Base-by-base conservation (phyloP, 1,140 invertebrate genomes). In the Uloborus diversus region DNA sequence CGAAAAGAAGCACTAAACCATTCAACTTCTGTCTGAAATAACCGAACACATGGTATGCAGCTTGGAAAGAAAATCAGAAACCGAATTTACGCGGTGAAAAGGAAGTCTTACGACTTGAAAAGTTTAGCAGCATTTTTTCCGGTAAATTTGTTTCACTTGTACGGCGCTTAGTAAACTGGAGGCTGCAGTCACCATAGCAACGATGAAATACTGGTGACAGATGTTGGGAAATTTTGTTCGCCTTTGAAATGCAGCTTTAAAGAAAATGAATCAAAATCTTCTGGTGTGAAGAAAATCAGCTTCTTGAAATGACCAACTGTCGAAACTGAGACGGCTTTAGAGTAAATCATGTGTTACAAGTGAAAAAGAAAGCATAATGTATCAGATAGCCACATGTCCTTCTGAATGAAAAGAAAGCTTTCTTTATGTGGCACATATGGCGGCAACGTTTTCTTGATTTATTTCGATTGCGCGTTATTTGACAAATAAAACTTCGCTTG, bases 41-140 rank as follows among this genome's bases (percentile, higher is more conserved):
- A 68, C 64, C 37, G 17, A 42, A 17, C 17, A 17, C 37, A 30
- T 49, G 20, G 64, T 42, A 68, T 25, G 64, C 64, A 25, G 64
- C 51, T 68, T 49, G 64, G 20, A 68, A 68, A 68, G 64, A 68
- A 68, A 68, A 68, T 68, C 64, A 42, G 32, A 68, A 49, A 68
- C 42, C 64, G 42, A 68, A 42, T 42, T 42, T 42, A 9, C 17
- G 37, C 42, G 23, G 64, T 68, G 64, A 68, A 68, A 65, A 68
- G 64, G 64, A 51, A 68, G 47, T 68, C 64, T 68, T 68, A 68
- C 25, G 47, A 28, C 64, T 51, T 68, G 64, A 68, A 51, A 68
- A 68, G 64, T 68, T 68, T 68, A 68, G 42, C 49, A 68, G 64
- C 51, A 68, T 68, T 68, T 68, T 66, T 68, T 68, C 64, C 64